Percentiles rank a stretch among this genome's conserved stretches.
phyloP scores from a whole-genome alignment of 2,888 invertebrate genomes.

The Zaprionus obscuricornis region DNA sequence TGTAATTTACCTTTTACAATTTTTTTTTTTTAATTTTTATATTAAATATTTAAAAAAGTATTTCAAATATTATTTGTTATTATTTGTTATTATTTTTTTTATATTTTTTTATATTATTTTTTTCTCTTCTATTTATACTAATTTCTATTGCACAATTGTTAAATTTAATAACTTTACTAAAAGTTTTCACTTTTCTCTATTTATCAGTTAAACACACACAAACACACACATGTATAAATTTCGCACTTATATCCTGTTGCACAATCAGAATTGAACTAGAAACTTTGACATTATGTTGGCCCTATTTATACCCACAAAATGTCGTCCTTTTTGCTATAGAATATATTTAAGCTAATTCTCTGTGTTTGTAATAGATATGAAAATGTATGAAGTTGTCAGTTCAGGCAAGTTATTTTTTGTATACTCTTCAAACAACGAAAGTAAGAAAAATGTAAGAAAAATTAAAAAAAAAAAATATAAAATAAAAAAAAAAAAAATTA shows the following conservation, averaged over 20 bases:
- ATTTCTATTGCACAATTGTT: no score
- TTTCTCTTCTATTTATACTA: no score
- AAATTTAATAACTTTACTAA: no score
- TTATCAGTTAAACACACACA: constrained; percentile 23
- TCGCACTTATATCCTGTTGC: constrained; percentile 13
- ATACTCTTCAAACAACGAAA: constrained; percentile 20
- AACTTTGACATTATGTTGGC: constrained; percentile 3
- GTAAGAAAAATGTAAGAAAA: no score
- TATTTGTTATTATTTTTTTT: no score
- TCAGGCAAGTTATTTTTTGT: not conserved
- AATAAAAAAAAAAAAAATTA: not conserved
- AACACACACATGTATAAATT: not conserved
- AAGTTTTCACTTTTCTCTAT: not conserved
- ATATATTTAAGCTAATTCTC: constrained; percentile 24
- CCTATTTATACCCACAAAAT: constrained; percentile 60
- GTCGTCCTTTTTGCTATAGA: constrained; percentile 10
- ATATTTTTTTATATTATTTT: no score
- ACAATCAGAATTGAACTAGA: constrained; percentile 42
- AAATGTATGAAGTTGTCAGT: constrained; percentile 1
- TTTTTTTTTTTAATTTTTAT: not conserved
- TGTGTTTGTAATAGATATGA: constrained; percentile 8
- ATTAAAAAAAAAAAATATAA: not conserved
- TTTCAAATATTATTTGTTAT: no score
- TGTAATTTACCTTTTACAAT: not conserved
- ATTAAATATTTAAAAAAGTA: no score